phyloP scores from a whole-genome alignment of 92 coral and sea anemone genomes.

The Umimayanthus kanabou region DNA sequence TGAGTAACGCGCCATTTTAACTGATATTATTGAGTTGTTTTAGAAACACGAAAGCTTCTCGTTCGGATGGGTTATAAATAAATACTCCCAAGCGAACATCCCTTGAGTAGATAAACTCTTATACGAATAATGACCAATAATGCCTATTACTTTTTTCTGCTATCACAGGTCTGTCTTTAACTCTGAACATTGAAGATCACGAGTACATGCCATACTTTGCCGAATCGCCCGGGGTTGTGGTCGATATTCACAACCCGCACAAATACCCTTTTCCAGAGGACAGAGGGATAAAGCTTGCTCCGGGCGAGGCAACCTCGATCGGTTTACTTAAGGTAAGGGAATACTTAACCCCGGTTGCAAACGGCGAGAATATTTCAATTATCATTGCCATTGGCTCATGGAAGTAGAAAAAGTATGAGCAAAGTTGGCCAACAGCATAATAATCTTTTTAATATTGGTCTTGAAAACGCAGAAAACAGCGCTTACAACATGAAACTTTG shows the following conservation, averaged over 20 bases:
- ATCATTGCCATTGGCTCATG: background rate
- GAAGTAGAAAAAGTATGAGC: background rate
- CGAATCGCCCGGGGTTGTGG: constrained; percentile 23
- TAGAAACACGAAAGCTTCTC: too few relatives aligned
- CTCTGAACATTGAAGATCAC: constrained; percentile 25
- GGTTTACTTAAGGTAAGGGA: background rate
- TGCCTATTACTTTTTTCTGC: background rate
- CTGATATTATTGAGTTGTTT: too few relatives aligned
- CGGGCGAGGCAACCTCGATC: constrained; percentile 9
- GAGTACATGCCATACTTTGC: constrained; percentile 35
- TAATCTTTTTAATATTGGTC: too few relatives aligned
- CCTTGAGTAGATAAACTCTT: background rate
- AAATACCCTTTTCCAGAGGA: constrained; percentile 32
- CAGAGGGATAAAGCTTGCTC: constrained; percentile 1
- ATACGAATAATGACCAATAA: background rate
- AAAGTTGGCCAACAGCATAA: too few relatives aligned
- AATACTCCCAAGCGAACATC: background rate
- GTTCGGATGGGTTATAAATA: too few relatives aligned
- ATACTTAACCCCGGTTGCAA: background rate
- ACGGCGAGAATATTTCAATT: background rate
- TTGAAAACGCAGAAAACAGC: too few relatives aligned
- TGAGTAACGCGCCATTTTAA: too few relatives aligned
- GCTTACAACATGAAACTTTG: too few relatives aligned
- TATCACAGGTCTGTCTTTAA: constrained; percentile 21
- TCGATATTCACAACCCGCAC: constrained; percentile 14